Evolutionary conservation across 2,113 vertebrate species (phyloP), one percentile per base, ranked within the genome.

Genomic region (Takifugu bimaculatus): DNA sequence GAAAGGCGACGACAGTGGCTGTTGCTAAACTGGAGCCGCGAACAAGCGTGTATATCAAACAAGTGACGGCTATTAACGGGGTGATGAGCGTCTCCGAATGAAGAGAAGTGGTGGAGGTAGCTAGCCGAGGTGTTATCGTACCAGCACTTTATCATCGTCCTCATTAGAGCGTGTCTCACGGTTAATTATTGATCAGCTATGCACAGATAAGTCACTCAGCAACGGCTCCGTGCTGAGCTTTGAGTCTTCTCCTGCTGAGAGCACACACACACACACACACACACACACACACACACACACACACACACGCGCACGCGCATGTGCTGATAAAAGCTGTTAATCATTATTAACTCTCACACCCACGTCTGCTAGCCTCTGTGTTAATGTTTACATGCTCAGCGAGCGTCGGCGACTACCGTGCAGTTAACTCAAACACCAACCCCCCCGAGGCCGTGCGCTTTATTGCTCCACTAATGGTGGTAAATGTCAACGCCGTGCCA

Each of bases 141-240:
- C 73, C 57, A 64, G 65, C 62, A 5, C 65, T 25, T 63, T 70
- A 77, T 86, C 85, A 82, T 71, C 72, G 2, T 69, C 77, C 78
- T 84, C 81, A 83, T 88, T 88, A 87, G 77, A 80, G 68, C 56
- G 1, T 78, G 79, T 82, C 77, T 77, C 60, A 50, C 77, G 70
- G 61, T 87, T 82, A 84, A 87, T 85, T 88, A 87, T 87, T 87
- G 84, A 89, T 89, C 82, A 83, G 68, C 78, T 81, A 75, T 69
- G 77, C 79, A 74, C 70, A 82, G 86, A 89, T 84, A 84, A 85
- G 83, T 85, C 81, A 70, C 70, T 78, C 73, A 74, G 60, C 53
- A 58, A 60, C 73, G 72, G 71, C 77, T 65, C 62, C 82, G 84
- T 51, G 74, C 84, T 75, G 80, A 44, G 79, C 69, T 57, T 55